Evolutionary conservation across 1,140 invertebrate species (phyloP), one percentile per base, ranked within the genome.

Genomic region (Aricia agestis): DNA sequence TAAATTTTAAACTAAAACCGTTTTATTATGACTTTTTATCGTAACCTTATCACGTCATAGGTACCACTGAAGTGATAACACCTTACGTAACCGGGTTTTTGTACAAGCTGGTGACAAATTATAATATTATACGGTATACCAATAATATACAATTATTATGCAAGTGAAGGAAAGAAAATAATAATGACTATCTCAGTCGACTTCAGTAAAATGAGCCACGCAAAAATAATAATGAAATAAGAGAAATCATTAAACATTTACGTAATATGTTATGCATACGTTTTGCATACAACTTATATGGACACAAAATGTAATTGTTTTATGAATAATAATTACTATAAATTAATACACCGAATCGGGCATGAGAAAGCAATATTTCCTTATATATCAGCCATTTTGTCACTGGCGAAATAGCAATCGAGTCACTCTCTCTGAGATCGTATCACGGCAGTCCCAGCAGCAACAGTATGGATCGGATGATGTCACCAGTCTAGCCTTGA

Each of bases 401-500:
- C 3, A 10, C 18, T 63, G 18, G 0, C 18, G 18, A 63, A 63
- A 11, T 25, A 82, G 78, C 74, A 69, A 80, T 77, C 18, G 18
- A 63, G 59, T 63, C 19, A 63, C 59, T 19, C 59, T 63, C 19
- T 63, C 18, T 2, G 19, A 63, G 19, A 63, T 10, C 10, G 18
- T 17, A 59, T 63, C 59, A 25, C 7, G 18, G 18, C 59, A 11
- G 10, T 63, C 59, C 78, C 81, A 81, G 82, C 81, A 80, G 72
- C 77, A 78, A 59, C 32, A 41, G 76, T 73, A 76, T 76, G 78
- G 75, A 77, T 78, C 76, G 77, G 77, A 73, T 90, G 86, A 91
- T 86, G 89, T 89, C 89, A 89, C 76, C 76, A 82, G 79, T 74
- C 80, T 82, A 90, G 85, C 85, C 85, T 87, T 87, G 86, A 78